These are phyloP conservation scores for Scaptomyza hsui DNA, from an alignment of 1,140 invertebrate genomes.

Conservation along the genomic window DNA sequence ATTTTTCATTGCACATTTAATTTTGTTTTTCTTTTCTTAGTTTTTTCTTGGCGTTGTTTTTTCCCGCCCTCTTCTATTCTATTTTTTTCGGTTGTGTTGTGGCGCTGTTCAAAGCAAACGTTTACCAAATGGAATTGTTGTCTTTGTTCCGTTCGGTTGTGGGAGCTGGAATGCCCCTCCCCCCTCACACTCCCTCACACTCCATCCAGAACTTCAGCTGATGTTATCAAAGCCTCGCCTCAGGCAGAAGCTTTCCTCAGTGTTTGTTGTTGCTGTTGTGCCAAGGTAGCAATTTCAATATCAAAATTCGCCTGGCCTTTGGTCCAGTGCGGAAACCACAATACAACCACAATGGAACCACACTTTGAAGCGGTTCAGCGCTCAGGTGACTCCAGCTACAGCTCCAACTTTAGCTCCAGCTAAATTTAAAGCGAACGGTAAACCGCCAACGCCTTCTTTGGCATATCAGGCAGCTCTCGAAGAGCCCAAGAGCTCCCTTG, in stretches of 20 bases:
- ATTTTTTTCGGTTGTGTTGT: neutral
- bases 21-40: constrained; percentile 17
- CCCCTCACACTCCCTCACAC: constrained; percentile 9
- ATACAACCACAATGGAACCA: constrained; percentile 8
- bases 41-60: constrained; percentile 52
- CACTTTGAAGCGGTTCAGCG: constrained; percentile 20
- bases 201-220: constrained; percentile 37
- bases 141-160: constrained; percentile 68
- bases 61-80: constrained; percentile 34
- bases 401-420: no score
- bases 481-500: constrained; percentile 26
- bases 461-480: constrained; percentile 58
- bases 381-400: constrained; percentile 59
- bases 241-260: constrained; percentile 65
- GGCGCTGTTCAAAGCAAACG: constrained; percentile 48
- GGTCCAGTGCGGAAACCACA: constrained; percentile 61
- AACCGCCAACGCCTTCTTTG: constrained; percentile 76
- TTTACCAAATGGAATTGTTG: constrained; percentile 81
- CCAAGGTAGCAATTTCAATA: constrained; percentile 81
- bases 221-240: constrained; percentile 70
- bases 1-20: constrained; percentile 68
- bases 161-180: constrained; percentile 42
- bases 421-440: constrained; percentile 61
- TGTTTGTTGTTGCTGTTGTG: constrained; percentile 16
- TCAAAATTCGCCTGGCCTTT: constrained; percentile 76